A percentile compares a stretch with the other conserved stretches of the same genome.
These are phyloP conservation scores for Philhelius pedissequus DNA, from an alignment of 2,888 invertebrate species.

Conservation along the genomic window DNA sequence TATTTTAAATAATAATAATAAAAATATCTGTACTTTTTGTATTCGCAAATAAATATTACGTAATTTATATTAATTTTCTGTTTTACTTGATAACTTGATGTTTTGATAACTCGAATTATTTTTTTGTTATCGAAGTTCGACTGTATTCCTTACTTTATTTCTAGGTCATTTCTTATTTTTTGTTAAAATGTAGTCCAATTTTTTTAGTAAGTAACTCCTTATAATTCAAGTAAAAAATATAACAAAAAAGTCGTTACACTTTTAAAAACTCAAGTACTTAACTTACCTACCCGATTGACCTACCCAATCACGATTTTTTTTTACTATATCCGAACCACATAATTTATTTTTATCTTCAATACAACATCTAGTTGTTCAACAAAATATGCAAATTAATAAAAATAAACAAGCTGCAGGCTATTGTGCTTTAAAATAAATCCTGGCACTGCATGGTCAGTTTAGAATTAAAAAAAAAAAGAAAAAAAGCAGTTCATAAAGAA, in stretches of 20 bases:
- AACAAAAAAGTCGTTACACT: slow-evolving; percentile 1
- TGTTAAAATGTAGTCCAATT: not conserved
- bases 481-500: not conserved
- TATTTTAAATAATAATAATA: no score
- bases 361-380: slow-evolving; percentile 51
- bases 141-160: not conserved
- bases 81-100: no score
- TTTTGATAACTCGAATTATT: no score
- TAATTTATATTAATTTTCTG: no score
- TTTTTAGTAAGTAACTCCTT: not conserved
- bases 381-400: slow-evolving; percentile 61
- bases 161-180: not conserved
- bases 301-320: slow-evolving; percentile 53
- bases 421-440: not conserved
- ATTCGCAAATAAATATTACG: no score
- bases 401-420: slow-evolving; percentile 60
- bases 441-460: slow-evolving; percentile 19
- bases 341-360: slow-evolving; percentile 8
- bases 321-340: not conserved
- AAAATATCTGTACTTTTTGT: no score
- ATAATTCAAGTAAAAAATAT: not conserved
- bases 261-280: not conserved
- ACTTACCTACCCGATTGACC: slow-evolving; percentile 34
- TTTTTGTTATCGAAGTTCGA: no score
- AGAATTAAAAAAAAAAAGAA: not conserved